Evolutionary conservation across 2,888 invertebrate genomes (phyloP), one percentile per base, ranked within the genome.

Genomic region (Mystacides longicornis): DNA sequence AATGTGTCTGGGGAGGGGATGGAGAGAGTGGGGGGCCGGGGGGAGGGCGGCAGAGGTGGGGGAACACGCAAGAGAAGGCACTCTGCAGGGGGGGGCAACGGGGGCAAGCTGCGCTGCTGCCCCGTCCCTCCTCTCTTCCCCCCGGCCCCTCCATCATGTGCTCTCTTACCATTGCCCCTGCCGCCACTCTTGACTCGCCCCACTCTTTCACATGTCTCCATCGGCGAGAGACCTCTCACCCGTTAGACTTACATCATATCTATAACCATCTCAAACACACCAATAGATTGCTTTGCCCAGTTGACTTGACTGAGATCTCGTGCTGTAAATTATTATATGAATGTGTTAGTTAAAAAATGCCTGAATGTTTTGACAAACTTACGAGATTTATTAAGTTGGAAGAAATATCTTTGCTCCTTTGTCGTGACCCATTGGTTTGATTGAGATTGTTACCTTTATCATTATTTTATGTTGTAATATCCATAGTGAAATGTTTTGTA

Each of bases 31-130:
- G 16, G 43, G 49, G 33, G n/a, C 18, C 48, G 23, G 50, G 64
- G 63, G 60, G 69, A 67, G 47, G 72, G 71, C 11, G 45, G 64
- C 16, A 16, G 37, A 37, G 64, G 63, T 60, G 69, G 67, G 45
- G 72, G 71, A 57, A 79, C 79, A 69, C 80, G 81, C 64, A 82
- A 81, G 70, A 77, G 81, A 54, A 77, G 81, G 7, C 81, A 81
- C 70, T 76, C 75, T 49, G 72, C 71, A 68, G 77, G 67, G 51
- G 67, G 68, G 64, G 59, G 72, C 62, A 71, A 73, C 63, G 68
- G 70, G 66, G 71, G 71, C 51, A 62, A 50, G 21, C 53, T 55
- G 47, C 55, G 37, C 64, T 64, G 61, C 69, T 49, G 62, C 60
- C 54, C 55, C 52, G 49, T 67, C 66, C 62, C 54, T 63, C 76